phyloP scores from a whole-genome alignment of 2,113 vertebrate genomes.

The Hyla sarda region DNA sequence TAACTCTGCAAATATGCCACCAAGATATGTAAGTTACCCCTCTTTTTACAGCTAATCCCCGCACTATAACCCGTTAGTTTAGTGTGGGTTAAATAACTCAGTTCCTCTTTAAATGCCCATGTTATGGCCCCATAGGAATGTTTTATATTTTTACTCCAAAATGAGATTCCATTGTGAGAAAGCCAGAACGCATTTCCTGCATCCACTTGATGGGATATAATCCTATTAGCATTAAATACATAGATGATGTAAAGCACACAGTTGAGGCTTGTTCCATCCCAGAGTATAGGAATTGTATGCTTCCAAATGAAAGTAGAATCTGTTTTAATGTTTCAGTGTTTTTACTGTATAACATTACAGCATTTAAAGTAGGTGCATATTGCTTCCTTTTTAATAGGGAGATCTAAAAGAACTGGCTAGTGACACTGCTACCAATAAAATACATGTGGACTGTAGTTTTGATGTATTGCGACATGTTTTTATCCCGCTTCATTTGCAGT shows the following conservation, averaged over 20 bases:
- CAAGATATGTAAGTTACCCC: too few relatives aligned
- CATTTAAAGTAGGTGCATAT: neutral
- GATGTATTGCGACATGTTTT: neutral
- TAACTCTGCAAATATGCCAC: too few relatives aligned
- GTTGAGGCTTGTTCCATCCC: neutral
- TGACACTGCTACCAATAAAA: neutral
- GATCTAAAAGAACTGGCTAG: neutral
- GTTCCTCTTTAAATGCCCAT: too few relatives aligned
- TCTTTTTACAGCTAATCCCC: too few relatives aligned
- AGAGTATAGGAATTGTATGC: neutral
- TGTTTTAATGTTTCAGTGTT: too few relatives aligned
- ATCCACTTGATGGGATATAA: neutral
- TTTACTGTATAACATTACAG: neutral
- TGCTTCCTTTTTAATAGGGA: neutral
- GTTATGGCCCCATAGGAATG: too few relatives aligned
- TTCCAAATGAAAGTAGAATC: neutral
- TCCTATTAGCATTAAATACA: neutral
- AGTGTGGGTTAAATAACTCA: too few relatives aligned
- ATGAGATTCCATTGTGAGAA: neutral
- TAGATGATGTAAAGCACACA: neutral
- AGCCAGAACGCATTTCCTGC: neutral
- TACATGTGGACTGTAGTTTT: neutral
- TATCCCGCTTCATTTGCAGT: conserved; percentile 12
- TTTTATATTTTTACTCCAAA: too few relatives aligned
- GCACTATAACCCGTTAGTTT: too few relatives aligned